phyloP scores from a whole-genome alignment of 1,140 invertebrate species.

The Drosophila orosa region DNA sequence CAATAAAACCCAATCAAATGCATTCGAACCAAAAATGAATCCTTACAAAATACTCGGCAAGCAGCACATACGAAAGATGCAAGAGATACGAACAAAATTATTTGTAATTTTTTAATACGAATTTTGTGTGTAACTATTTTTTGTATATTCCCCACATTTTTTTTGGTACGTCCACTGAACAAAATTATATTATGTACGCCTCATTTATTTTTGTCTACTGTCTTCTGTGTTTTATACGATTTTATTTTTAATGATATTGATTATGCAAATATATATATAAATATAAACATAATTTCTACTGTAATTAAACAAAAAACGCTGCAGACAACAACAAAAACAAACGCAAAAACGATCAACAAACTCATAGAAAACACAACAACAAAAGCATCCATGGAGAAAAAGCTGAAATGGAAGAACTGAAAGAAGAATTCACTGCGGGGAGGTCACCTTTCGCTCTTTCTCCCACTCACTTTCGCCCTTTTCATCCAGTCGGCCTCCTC shows the following conservation, averaged over 20 bases:
- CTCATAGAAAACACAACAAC: slow-evolving; percentile 44
- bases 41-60: slow-evolving; percentile 65
- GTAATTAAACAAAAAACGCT: slow-evolving; percentile 72
- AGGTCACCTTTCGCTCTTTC: slow-evolving; percentile 34
- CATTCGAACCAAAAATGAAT: slow-evolving; percentile 73
- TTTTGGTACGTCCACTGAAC: slow-evolving; percentile 57
- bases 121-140: slow-evolving; percentile 44
- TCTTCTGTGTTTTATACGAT: slow-evolving; percentile 54
- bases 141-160: slow-evolving; percentile 30
- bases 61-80: slow-evolving; percentile 39
- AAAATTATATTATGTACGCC: slow-evolving; percentile 59
- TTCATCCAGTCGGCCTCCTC: slow-evolving; percentile 15
- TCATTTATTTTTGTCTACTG: slow-evolving; percentile 47
- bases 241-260: slow-evolving; percentile 66
- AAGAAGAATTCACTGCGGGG: slow-evolving; percentile 38
- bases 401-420: slow-evolving; percentile 38
- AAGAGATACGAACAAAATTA: slow-evolving; percentile 50
- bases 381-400: slow-evolving; percentile 44
- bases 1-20: slow-evolving; percentile 38
- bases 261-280: slow-evolving; percentile 78
- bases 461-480: slow-evolving; percentile 45
- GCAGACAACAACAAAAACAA: slow-evolving; percentile 47
- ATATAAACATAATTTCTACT: slow-evolving; percentile 72
- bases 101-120: slow-evolving; percentile 45
- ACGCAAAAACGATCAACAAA: slow-evolving; percentile 33